Percentiles rank a stretch among this genome's conserved stretches.
Conservation (phyloP, 64 coral and sea anemone genomes). For the Montipora cactus region DNA sequence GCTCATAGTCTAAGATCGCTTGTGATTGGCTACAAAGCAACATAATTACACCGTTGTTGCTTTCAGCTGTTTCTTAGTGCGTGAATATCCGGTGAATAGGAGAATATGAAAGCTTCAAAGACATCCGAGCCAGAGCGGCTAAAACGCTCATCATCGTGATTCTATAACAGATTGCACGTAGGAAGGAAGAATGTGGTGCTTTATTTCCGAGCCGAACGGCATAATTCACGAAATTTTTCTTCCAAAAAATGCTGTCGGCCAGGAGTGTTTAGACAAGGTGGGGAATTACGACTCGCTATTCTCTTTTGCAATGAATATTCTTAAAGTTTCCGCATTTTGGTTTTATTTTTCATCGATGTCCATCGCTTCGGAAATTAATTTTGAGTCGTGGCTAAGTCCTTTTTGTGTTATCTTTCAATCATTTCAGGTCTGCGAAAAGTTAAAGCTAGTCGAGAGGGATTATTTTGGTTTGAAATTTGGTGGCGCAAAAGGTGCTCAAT, state of each 20-base stretch:
- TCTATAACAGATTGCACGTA: background rate
- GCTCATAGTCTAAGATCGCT: background rate
- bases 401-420: constrained; percentile 24
- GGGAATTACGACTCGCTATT: constrained; percentile 23
- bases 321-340: background rate
- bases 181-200: constrained; percentile 89
- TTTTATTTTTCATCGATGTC: background rate
- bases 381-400: background rate
- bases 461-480: constrained; percentile 99
- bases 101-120: constrained; percentile 3
- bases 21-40: constrained; percentile 69
- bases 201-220: constrained; percentile 94
- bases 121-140: constrained; percentile 1
- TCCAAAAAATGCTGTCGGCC: constrained; percentile 86
- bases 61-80: constrained; percentile 73
- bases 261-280: constrained; percentile 99
- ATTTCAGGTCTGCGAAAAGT: constrained; percentile 92
- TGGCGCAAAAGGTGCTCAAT: constrained; percentile 82
- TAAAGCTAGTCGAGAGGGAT: constrained; percentile 93
- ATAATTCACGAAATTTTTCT: constrained; percentile 99
- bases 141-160: constrained; percentile 18
- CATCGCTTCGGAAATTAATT: background rate
- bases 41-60: constrained; percentile 66
- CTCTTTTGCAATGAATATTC: constrained; percentile 34
- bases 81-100: constrained; percentile 56